A percentile compares a stretch with the other conserved stretches of the same genome.
phyloP scores from a whole-genome alignment of 2,797 vertebrate genomes.

The Rhodeus uyekii region DNA sequence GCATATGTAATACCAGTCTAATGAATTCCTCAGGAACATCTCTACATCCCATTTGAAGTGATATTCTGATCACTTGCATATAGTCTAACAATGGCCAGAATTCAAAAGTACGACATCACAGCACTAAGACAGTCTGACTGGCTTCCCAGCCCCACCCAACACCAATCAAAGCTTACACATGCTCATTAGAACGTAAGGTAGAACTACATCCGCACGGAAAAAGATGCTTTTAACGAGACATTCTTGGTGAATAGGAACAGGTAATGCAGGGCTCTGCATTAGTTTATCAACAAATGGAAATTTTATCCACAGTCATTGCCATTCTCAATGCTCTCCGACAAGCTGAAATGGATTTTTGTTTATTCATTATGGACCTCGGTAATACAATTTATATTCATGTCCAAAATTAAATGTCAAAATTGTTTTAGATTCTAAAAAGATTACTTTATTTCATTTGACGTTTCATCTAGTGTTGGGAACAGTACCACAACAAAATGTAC shows the following conservation, averaged over 20 bases:
- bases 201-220: slow-evolving; percentile 5
- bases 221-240: slow-evolving; percentile 57
- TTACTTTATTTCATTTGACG: neutral
- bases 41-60: neutral
- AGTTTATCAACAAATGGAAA: slow-evolving; percentile 30
- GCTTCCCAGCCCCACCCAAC: slow-evolving; percentile 16
- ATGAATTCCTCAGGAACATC: slow-evolving; percentile 35
- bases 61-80: neutral
- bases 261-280: slow-evolving; percentile 34
- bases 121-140: slow-evolving; percentile 2
- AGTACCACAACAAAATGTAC: neutral
- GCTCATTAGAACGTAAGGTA: slow-evolving; percentile 51
- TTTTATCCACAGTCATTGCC: neutral
- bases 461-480: neutral
- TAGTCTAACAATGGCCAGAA: slow-evolving; percentile 12
- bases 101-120: slow-evolving; percentile 23
- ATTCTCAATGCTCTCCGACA: neutral
- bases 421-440: neutral
- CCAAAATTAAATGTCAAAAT: neutral
- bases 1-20: slow-evolving; percentile 50
- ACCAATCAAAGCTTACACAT: slow-evolving; percentile 33
- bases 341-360: neutral
- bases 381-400: neutral
- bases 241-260: slow-evolving; percentile 8
- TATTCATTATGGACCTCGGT: neutral